Evolutionary conservation across 1,140 invertebrate genomes (phyloP), one percentile per base, ranked within the genome.

Genomic region (Pararge aegeria): DNA sequence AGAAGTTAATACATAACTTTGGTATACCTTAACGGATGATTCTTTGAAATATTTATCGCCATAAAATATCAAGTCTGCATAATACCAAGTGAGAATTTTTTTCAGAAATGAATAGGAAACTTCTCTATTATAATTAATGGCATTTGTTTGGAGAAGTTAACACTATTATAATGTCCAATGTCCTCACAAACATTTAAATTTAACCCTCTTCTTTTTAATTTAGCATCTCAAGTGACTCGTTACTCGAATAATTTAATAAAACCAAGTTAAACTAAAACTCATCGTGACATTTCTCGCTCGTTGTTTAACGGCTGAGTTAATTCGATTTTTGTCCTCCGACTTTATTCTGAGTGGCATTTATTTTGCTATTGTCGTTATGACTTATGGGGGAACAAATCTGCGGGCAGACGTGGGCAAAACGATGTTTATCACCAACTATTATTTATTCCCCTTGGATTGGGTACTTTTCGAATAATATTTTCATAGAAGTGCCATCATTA

Each of bases 401-500:
- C 76, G 79, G 82, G 77, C 69, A 63, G 52, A 34, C 19, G 66
- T 15, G 38, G 70, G 66, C 61, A 57, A 40, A 64, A 55, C 73
- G 79, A 84, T 83, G 62, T 72, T 74, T 83, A 80, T 84, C 84
- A 72, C 60, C 40, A 57, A 67, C 59, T 64, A 71, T 82, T 80
- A 87, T 84, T 80, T 79, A 81, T 84, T 75, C 80, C 75, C 68
- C 69, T 53, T 78, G 78, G 38, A 40, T 40, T 40, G 4, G 15
- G 10, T 40, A 16, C n/a, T n/a, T 12, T 34, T 34, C 9, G 30
- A 12, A 34, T 34, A 0, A 34, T 16, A 40, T 40, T 40, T 5
- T 24, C n/a, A 24, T 7, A 24, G 3, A 24, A 7, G 2, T 24
- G 7, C 24, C 24, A 24, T 24, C 24, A 24, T 24, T 24, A 24